These are phyloP conservation scores for Empis stercorea DNA, from an alignment of 2,888 invertebrate genomes.

Conservation along the genomic window DNA sequence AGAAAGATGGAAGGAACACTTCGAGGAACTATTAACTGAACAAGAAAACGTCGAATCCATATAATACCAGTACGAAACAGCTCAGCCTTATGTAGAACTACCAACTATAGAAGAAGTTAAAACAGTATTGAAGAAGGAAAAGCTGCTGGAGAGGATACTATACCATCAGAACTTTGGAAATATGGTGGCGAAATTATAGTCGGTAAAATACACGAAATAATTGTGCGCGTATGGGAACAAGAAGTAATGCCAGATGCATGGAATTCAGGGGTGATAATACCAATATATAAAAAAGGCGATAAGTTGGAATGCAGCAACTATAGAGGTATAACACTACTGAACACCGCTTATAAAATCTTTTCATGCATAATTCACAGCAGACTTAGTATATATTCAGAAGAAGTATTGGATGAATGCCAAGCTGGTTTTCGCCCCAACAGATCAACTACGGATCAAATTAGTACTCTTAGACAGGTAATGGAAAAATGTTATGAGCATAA, in stretches of 20 bases:
- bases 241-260: not conserved
- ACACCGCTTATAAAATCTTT: not conserved
- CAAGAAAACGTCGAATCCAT: too few relatives aligned
- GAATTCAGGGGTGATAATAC: not conserved
- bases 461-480: not conserved
- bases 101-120: too few relatives aligned
- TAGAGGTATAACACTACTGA: not conserved
- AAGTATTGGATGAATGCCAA: not conserved
- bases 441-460: not conserved
- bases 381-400: not conserved
- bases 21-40: too few relatives aligned
- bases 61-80: too few relatives aligned
- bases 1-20: too few relatives aligned
- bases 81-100: too few relatives aligned
- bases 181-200: too few relatives aligned
- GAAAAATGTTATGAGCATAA: not conserved
- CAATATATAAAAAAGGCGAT: not conserved
- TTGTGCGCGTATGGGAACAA: too few relatives aligned
- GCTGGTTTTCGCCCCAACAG: too few relatives aligned
- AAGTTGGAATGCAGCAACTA: not conserved
- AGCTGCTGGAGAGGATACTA: not conserved
- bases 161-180: slow-evolving; percentile 5
- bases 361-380: not conserved
- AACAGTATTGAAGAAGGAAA: not conserved
- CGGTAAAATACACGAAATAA: too few relatives aligned